A percentile compares a stretch with the other conserved stretches of the same genome.
phyloP scores from a whole-genome alignment of 2,888 invertebrate species.

The Thelaira solivaga region DNA sequence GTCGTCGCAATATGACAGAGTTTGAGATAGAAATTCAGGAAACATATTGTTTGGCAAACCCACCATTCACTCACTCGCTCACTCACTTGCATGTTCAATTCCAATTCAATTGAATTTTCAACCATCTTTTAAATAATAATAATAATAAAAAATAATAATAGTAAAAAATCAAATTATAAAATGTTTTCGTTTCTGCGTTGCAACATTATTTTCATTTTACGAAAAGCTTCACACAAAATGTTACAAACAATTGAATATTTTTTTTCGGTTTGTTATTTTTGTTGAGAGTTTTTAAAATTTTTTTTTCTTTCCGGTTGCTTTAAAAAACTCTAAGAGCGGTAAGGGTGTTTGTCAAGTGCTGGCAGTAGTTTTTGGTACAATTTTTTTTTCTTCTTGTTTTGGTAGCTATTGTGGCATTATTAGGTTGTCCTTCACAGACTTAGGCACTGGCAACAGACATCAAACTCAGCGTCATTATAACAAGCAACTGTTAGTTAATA shows the following conservation, averaged over 20 bases:
- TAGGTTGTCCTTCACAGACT: slow-evolving; percentile 57
- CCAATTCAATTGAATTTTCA: not conserved
- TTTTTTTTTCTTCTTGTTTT: not conserved
- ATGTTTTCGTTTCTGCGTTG: slow-evolving; percentile 53
- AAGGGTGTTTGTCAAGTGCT: slow-evolving; percentile 60
- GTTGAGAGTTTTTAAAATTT: slow-evolving; percentile 22
- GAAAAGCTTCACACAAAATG: slow-evolving; percentile 55
- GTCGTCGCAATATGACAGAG: slow-evolving; percentile 16
- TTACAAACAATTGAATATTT: slow-evolving; percentile 60
- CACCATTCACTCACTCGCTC: slow-evolving; percentile 45
- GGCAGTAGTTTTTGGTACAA: slow-evolving; percentile 28
- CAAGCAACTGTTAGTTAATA: slow-evolving; percentile 43
- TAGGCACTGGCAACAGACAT: slow-evolving; percentile 41
- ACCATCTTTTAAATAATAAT: slow-evolving; percentile 45
- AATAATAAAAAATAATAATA: slow-evolving; percentile 34
- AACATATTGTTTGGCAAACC: slow-evolving; percentile 60
- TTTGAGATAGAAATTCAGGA: slow-evolving; percentile 43
- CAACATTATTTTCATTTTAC: slow-evolving; percentile 55
- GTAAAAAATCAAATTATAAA: no score
- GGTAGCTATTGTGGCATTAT: slow-evolving; percentile 23
- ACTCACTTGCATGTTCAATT: slow-evolving; percentile 20
- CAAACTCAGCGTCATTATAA: slow-evolving; percentile 3
- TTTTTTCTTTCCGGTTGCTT: slow-evolving; percentile 48
- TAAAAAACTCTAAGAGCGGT: slow-evolving; percentile 19
- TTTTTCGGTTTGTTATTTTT: slow-evolving; percentile 55